phyloP scores from a whole-genome alignment of 2,113 vertebrate species.

The Xiphophorus couchianus region DNA sequence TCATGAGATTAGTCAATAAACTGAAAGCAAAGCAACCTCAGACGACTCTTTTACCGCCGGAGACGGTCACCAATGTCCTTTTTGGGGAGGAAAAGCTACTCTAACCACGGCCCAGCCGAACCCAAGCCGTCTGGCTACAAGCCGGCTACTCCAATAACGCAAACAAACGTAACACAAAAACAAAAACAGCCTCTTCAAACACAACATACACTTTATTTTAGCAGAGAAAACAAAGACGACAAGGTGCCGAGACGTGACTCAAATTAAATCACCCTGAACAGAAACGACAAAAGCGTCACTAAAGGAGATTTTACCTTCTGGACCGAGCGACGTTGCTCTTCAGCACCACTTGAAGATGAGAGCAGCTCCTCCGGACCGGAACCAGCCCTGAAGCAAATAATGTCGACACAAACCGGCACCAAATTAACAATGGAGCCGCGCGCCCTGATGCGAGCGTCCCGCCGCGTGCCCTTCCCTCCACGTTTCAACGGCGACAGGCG shows the following conservation, averaged over 20 bases:
- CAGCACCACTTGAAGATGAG: constrained; percentile 6
- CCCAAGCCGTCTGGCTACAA: background rate
- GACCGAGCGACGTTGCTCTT: constrained; percentile 1
- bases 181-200: no score
- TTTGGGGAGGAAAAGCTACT: background rate
- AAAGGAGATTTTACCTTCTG: constrained; percentile 46
- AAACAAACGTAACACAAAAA: constrained; percentile 7
- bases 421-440: constrained; percentile 47
- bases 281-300: background rate
- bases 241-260: background rate
- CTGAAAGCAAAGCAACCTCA: background rate
- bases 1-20: constrained; percentile 13
- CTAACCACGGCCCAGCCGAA: constrained; percentile 22
- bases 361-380: constrained; percentile 13
- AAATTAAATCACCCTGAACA: no score
- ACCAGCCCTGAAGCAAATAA: background rate
- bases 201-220: no score
- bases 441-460: constrained; percentile 14
- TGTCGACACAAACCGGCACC: constrained; percentile 22
- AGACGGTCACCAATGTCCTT: no score
- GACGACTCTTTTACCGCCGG: no score
- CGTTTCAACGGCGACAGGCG: constrained; percentile 41
- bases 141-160: constrained; percentile 12
- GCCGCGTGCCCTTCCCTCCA: constrained; percentile 47
- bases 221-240: background rate